Conservation (phyloP, 2,113 vertebrate genomes). For the Epinephelus lanceolatus region DNA sequence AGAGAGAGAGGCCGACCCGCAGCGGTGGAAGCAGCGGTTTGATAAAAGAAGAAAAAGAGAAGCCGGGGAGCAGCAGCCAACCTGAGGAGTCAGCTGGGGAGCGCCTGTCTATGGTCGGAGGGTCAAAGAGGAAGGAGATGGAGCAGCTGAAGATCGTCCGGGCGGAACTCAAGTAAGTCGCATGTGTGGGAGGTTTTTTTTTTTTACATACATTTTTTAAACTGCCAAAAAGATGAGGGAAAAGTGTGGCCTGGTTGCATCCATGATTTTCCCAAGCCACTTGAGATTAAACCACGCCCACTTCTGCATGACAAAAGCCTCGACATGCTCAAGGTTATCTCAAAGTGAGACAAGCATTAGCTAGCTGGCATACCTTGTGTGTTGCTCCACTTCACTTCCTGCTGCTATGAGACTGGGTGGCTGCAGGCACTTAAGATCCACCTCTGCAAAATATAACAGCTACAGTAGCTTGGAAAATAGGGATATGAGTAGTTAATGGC, state of each 20-base stretch:
- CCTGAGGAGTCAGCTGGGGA: slow-evolving; percentile 78
- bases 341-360: too few species aligned
- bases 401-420: too few species aligned
- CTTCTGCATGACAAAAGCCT: too few species aligned
- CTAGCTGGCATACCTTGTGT: too few species aligned
- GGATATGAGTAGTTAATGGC: too few species aligned
- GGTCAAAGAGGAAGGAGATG: slow-evolving; percentile 88
- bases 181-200: neutral
- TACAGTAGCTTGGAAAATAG: too few species aligned
- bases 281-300: too few species aligned
- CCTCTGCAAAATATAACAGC: too few species aligned
- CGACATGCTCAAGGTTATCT: too few species aligned
- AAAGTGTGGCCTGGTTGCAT: neutral
- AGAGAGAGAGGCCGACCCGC: slow-evolving; percentile 88
- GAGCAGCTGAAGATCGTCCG: slow-evolving; percentile 91
- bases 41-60: slow-evolving; percentile 84
- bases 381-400: too few species aligned
- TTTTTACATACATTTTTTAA: neutral
- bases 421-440: too few species aligned
- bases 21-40: slow-evolving; percentile 54
- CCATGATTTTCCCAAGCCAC: too few species aligned
- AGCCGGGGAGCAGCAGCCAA: slow-evolving; percentile 79
- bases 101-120: slow-evolving; percentile 80
- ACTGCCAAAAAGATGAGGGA: neutral
- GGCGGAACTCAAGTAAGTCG: slow-evolving; percentile 93